These are phyloP conservation scores for Catocala nupta DNA, from an alignment of 2,888 invertebrate genomes.

Conservation along the genomic window DNA sequence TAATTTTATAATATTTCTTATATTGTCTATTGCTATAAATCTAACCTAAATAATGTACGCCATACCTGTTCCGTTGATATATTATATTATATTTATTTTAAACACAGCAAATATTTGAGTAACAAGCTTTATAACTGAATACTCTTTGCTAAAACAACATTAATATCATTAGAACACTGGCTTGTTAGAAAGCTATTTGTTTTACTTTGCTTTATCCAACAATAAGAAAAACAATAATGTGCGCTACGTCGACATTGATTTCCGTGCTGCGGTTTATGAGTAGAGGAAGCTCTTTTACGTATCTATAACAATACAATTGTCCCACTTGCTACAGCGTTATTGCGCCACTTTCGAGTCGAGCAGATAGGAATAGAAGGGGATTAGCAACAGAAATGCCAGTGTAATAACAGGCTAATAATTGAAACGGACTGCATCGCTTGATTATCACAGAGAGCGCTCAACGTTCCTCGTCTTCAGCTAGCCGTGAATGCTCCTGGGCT, in stretches of 20 bases:
- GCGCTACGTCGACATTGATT: constrained; percentile 50
- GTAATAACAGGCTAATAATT: constrained; percentile 52
- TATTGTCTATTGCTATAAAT: no score
- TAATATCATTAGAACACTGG: no score
- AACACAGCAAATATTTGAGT: no score
- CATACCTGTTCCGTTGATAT: no score
- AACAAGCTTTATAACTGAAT: no score
- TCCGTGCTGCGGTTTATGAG: constrained; percentile 49
- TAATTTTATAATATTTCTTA: no score
- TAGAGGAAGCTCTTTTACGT: constrained; percentile 42
- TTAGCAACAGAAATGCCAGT: constrained; percentile 41
- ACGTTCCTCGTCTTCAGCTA: constrained; percentile 15
- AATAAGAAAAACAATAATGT: constrained; percentile 38
- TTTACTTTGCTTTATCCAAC: no score
- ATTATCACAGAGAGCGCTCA: constrained; percentile 36
- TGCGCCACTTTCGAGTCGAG: constrained; percentile 49
- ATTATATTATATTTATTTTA: no score
- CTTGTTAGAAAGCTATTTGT: no score
- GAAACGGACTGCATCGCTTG: constrained; percentile 41
- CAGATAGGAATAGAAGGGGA: constrained; percentile 43
- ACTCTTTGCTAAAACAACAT: no score
- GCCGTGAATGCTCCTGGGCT: constrained; percentile 19
- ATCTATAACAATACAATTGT: constrained; percentile 55
- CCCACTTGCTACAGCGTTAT: constrained; percentile 51
- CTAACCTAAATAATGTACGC: no score